A percentile compares a stretch with the other conserved stretches of the same genome.
Evolutionary conservation across 2,797 vertebrate genomes (phyloP).

Genomic region (Poeciliopsis turneri): DNA sequence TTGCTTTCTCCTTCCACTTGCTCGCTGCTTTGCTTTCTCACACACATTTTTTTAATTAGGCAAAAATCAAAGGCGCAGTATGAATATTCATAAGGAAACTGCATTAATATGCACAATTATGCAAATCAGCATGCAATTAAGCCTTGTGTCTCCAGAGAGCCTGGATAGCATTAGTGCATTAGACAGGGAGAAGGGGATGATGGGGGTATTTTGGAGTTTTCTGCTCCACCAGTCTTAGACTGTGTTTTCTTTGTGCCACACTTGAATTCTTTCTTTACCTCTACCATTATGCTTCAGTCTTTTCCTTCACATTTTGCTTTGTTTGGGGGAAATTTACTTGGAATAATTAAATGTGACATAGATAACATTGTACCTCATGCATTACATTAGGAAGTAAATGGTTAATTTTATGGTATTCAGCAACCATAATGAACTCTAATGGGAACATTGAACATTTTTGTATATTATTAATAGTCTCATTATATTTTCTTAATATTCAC

Average conservation of each 20-base stretch:
- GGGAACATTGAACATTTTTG: slow-evolving; percentile 35
- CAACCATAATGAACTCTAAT: slow-evolving; percentile 59
- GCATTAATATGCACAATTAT: slow-evolving; percentile 99
- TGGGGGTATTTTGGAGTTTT: slow-evolving; percentile 86
- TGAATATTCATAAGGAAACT: slow-evolving; percentile 93
- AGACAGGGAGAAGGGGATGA: slow-evolving; percentile 83
- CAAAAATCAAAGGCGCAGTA: slow-evolving; percentile 88
- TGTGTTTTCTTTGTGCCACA: slow-evolving; percentile 70
- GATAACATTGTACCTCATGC: slow-evolving; percentile 43
- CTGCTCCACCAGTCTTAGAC: slow-evolving; percentile 83
- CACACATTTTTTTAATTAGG: slow-evolving; percentile 91
- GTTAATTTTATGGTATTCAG: slow-evolving; percentile 60
- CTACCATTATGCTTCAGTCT: slow-evolving; percentile 50
- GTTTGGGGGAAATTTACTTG: slow-evolving; percentile 28
- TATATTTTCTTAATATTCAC: slow-evolving; percentile 22
- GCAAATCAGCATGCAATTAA: slow-evolving; percentile 97
- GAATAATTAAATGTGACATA: slow-evolving; percentile 38
- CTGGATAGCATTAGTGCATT: slow-evolving; percentile 86
- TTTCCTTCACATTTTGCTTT: slow-evolving; percentile 33
- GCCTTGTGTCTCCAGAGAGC: slow-evolving; percentile 87
- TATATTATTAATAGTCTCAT: not conserved
- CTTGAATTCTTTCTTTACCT: slow-evolving; percentile 64
- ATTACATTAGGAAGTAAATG: slow-evolving; percentile 60
- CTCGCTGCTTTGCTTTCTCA: slow-evolving; percentile 76
- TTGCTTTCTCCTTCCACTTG: slow-evolving; percentile 72